Evolutionary conservation across 2,888 invertebrate genomes (phyloP).

Genomic region (Campoletis raptor): DNA sequence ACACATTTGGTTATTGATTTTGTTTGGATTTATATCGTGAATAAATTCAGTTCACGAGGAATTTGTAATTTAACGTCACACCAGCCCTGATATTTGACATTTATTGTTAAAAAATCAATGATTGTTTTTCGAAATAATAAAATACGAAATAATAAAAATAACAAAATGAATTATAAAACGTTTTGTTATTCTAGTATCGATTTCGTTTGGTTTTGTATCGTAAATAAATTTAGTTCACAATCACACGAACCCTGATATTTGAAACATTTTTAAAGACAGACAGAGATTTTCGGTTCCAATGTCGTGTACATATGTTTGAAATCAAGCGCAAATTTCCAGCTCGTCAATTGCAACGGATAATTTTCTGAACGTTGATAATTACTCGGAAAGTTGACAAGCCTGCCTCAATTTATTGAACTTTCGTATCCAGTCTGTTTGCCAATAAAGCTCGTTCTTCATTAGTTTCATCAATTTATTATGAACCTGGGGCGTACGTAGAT

Average conservation of each 20-base stretch:
- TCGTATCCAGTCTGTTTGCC: background rate
- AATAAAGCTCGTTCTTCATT: background rate
- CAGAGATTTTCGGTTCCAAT: background rate
- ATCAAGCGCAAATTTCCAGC: background rate
- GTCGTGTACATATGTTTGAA: background rate
- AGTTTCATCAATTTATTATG: slow-evolving; percentile 6
- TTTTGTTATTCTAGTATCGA: background rate
- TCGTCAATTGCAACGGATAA: background rate
- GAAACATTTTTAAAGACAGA: background rate
- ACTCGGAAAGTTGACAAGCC: background rate
- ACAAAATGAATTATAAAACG: background rate
- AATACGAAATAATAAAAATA: background rate
- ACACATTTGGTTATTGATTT: background rate
- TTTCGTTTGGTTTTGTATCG: background rate
- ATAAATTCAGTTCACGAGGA: too few relatives aligned
- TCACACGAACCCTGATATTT: background rate
- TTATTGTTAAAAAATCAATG: background rate
- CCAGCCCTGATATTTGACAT: too few relatives aligned
- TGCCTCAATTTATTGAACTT: background rate
- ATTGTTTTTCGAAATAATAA: background rate
- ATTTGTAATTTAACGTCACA: too few relatives aligned
- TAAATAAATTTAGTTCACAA: background rate
- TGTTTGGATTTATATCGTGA: too few relatives aligned
- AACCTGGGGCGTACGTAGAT: background rate
- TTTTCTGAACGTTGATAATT: background rate